Evolutionary conservation across 1,140 invertebrate genomes (phyloP).

Genomic region (Zaprionus camerounensis): DNA sequence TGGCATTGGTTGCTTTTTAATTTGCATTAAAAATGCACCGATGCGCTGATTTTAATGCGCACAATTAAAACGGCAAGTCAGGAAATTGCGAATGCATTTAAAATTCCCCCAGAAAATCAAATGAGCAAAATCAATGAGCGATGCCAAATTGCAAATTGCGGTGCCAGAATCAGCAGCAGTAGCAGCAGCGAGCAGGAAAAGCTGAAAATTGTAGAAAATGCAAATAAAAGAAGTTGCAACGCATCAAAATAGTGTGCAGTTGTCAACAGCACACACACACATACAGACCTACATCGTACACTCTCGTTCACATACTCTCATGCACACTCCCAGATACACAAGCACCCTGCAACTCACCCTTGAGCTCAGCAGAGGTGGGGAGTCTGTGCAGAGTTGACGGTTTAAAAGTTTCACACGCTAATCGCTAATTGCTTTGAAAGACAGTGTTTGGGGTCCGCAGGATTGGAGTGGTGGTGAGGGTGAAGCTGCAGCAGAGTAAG

Average conservation of each 20-base stretch:
- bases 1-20: slow-evolving; percentile 56
- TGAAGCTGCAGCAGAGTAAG: neutral
- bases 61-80: slow-evolving; percentile 79
- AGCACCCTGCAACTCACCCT: neutral
- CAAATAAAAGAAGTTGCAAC: slow-evolving; percentile 59
- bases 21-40: slow-evolving; percentile 80
- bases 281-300: neutral
- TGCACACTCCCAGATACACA: neutral
- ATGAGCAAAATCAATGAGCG: slow-evolving; percentile 75
- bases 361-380: neutral
- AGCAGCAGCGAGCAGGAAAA: slow-evolving; percentile 27
- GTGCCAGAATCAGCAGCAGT: slow-evolving; percentile 30
- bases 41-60: slow-evolving; percentile 74
- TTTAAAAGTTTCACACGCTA: slow-evolving; percentile 71
- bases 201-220: slow-evolving; percentile 32
- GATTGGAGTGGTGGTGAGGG: neutral
- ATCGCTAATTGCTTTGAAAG: slow-evolving; percentile 80
- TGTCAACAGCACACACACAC: slow-evolving; percentile 41
- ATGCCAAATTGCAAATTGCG: slow-evolving; percentile 70
- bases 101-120: slow-evolving; percentile 70
- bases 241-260: slow-evolving; percentile 66
- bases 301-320: neutral
- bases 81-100: slow-evolving; percentile 79
- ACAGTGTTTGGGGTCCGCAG: slow-evolving; percentile 35
- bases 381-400: slow-evolving; percentile 50